Conservation (phyloP, 2,797 vertebrate genomes). For the Amphiprion clarkii region DNA sequence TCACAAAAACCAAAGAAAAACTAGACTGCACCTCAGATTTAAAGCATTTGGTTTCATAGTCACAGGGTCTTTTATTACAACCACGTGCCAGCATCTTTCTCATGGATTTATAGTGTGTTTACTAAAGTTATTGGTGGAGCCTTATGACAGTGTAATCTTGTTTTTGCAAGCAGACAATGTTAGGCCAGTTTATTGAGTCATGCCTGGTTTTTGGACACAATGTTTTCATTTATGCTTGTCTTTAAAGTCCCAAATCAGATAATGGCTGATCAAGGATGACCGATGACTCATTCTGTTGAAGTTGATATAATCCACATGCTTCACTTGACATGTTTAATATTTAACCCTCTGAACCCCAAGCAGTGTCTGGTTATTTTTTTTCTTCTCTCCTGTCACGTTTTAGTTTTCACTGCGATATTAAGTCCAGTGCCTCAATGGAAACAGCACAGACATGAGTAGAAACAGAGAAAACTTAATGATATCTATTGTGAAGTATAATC, state of each 20-base stretch:
- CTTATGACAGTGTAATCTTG: neutral
- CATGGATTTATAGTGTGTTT: neutral
- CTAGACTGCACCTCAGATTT: neutral
- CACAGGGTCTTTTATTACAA: conserved; percentile 3
- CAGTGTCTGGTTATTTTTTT: no score
- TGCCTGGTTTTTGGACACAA: conserved; percentile 8
- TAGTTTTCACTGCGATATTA: no score
- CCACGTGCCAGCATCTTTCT: conserved; percentile 20
- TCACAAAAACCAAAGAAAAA: neutral
- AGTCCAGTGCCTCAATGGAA: no score
- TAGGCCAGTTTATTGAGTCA: conserved; percentile 2
- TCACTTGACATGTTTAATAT: neutral
- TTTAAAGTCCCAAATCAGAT: conserved; percentile 13
- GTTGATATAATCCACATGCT: neutral
- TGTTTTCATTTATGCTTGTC: conserved; percentile 20
- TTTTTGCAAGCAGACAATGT: conserved; percentile 2
- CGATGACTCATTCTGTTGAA: neutral
- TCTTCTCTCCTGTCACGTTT: no score
- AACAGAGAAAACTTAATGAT: no score
- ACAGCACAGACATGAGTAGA: no score
- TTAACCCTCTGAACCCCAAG: neutral
- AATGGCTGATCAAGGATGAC: neutral
- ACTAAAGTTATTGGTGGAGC: neutral
- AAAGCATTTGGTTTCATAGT: neutral
- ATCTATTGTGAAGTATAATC: no score